phyloP scores from a whole-genome alignment of 2,888 invertebrate genomes.

The Caenorhabditis zanzibari region DNA sequence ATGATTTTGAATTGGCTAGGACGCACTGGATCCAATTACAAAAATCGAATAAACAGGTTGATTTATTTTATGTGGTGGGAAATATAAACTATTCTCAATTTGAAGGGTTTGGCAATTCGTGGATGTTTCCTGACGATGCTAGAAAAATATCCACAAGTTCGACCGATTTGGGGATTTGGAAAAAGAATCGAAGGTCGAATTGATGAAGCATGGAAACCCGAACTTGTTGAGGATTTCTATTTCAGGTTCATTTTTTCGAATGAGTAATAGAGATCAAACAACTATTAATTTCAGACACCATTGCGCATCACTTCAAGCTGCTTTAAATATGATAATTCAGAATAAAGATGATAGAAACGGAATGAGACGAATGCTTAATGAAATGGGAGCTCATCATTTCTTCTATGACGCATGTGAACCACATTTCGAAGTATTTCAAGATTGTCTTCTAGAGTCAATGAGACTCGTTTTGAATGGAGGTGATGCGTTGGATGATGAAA shows the following conservation, averaged over 20 bases:
- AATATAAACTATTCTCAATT: background rate
- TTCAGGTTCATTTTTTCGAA: slow-evolving; percentile 73
- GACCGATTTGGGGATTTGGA: slow-evolving; percentile 82
- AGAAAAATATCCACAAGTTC: slow-evolving; percentile 77
- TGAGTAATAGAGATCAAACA: slow-evolving; percentile 5
- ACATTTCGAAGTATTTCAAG: slow-evolving; percentile 81
- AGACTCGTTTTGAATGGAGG: slow-evolving; percentile 66
- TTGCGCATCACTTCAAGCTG: slow-evolving; percentile 80
- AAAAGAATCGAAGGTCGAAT: slow-evolving; percentile 71
- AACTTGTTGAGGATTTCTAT: slow-evolving; percentile 75
- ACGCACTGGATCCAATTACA: slow-evolving; percentile 81
- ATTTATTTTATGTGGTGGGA: background rate
- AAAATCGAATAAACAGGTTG: slow-evolving; percentile 79
- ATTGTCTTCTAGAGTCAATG: slow-evolving; percentile 75
- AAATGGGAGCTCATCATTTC: slow-evolving; percentile 82
- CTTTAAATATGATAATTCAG: slow-evolving; percentile 81
- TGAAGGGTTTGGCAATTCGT: slow-evolving; percentile 65
- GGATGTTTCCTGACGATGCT: slow-evolving; percentile 77
- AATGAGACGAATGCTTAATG: slow-evolving; percentile 75
- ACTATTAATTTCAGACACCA: slow-evolving; percentile 73
- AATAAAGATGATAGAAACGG: slow-evolving; percentile 78
- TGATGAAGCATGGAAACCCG: slow-evolving; percentile 73
- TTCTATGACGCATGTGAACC: slow-evolving; percentile 82
- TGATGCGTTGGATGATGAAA: slow-evolving; percentile 76
- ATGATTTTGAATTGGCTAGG: slow-evolving; percentile 72